Percentiles rank a stretch among this genome's conserved stretches.
Evolutionary conservation across 92 coral and sea anemone genomes (phyloP).

Genomic region (Hydrozoanthus gracilis): DNA sequence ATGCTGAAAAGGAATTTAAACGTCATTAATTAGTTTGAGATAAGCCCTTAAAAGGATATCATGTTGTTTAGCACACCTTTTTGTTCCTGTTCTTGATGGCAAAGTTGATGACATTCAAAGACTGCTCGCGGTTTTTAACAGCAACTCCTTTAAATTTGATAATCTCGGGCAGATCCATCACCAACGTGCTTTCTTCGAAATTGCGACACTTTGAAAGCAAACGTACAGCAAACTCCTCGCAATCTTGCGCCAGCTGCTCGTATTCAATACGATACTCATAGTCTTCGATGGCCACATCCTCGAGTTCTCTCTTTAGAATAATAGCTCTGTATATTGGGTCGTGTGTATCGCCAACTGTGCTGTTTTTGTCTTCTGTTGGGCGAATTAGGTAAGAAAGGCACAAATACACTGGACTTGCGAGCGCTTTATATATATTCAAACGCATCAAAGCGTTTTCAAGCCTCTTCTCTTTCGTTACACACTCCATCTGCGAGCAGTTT

Average conservation of each 20-base stretch:
- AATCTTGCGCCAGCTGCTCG: slow-evolving; percentile 63
- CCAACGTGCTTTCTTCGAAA: slow-evolving; percentile 73
- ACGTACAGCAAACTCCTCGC: slow-evolving; percentile 78
- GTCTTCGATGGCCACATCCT: slow-evolving; percentile 64
- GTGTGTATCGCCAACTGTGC: neutral
- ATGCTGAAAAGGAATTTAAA: too few relatives aligned
- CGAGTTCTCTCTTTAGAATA: slow-evolving; percentile 62
- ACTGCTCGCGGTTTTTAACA: slow-evolving; percentile 26
- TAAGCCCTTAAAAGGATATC: neutral
- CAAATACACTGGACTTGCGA: slow-evolving; percentile 82
- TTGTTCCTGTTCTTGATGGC: slow-evolving; percentile 76
- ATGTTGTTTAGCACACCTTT: slow-evolving; percentile 52
- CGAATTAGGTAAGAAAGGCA: slow-evolving; percentile 68
- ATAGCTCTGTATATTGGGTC: slow-evolving; percentile 85
- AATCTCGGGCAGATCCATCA: slow-evolving; percentile 77
- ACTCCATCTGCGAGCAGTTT: slow-evolving; percentile 67
- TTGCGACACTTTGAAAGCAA: slow-evolving; percentile 83
- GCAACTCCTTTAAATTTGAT: slow-evolving; percentile 44
- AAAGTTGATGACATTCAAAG: slow-evolving; percentile 69
- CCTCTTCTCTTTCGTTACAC: slow-evolving; percentile 50
- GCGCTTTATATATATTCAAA: slow-evolving; percentile 74
- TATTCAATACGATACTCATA: slow-evolving; percentile 83
- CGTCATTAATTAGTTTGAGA: neutral
- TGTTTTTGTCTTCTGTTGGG: neutral
- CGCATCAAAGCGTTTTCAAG: slow-evolving; percentile 77